Percentiles rank a stretch among this genome's conserved stretches.
Conservation (phyloP, 2,113 vertebrate genomes). For the Agapornis roseicollis region DNA sequence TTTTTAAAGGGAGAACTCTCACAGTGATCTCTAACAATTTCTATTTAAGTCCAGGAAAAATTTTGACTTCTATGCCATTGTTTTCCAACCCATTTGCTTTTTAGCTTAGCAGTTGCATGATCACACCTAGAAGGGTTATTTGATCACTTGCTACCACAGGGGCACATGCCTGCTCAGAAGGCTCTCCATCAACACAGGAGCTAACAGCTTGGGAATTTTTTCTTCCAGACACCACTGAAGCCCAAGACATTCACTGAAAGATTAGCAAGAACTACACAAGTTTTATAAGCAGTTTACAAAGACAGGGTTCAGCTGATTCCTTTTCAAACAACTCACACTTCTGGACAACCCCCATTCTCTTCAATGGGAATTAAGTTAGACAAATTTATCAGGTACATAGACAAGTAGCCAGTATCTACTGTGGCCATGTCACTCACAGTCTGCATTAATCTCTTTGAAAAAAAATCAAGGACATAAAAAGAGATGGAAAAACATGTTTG, state of each 20-base stretch:
- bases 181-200: not conserved
- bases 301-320: not conserved
- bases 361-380: not conserved
- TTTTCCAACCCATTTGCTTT: not conserved
- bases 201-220: not conserved
- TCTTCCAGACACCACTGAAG: not conserved
- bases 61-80: fast-evolving
- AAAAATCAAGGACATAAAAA: slow-evolving; percentile 1
- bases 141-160: not conserved
- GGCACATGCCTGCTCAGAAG: not conserved
- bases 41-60: not conserved
- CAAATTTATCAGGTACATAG: not conserved
- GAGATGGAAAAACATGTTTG: not conserved
- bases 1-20: not conserved
- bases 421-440: not conserved
- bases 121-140: not conserved
- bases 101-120: not conserved
- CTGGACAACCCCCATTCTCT: not conserved
- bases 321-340: not conserved
- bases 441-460: not conserved
- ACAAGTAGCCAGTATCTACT: not conserved
- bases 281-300: not conserved
- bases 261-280: not conserved
- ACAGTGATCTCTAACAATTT: not conserved
- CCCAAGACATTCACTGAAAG: not conserved